Conservation (phyloP, 2,888 invertebrate genomes). For the Trichogramma dendrolimi region DNA sequence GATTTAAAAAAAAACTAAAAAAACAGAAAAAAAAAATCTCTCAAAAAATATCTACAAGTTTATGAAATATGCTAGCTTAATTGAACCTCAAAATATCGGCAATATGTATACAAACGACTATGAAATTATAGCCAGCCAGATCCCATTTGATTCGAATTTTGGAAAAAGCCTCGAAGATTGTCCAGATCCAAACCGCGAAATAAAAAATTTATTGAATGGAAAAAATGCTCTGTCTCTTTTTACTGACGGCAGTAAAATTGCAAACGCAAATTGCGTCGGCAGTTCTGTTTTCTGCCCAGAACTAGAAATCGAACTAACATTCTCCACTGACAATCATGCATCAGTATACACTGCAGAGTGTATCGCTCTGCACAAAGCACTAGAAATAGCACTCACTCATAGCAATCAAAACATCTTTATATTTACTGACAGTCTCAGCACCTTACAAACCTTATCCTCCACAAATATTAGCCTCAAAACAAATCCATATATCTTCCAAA, state of each 20-base stretch:
- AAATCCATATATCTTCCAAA: neutral
- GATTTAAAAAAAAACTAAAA: constrained; percentile 1
- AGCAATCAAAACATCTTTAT: neutral
- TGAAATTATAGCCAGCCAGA: too few relatives aligned
- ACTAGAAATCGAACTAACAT: neutral
- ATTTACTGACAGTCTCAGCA: constrained; percentile 4
- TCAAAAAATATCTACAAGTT: too few relatives aligned
- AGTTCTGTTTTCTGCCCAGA: neutral
- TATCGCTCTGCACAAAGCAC: neutral
- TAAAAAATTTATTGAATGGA: neutral
- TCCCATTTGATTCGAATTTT: neutral
- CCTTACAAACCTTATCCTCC: neutral
- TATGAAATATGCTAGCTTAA: neutral
- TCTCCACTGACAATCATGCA: neutral
- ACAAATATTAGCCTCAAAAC: constrained; percentile 2
- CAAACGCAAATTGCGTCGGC: neutral
- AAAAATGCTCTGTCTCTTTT: neutral
- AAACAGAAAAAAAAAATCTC: neutral
- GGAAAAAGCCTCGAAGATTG: neutral
- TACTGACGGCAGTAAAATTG: constrained; percentile 12
- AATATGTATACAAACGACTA: neutral
- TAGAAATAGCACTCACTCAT: constrained; percentile 7
- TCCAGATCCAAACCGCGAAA: too few relatives aligned
- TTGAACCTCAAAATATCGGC: neutral
- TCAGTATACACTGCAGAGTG: constrained; percentile 11